These are phyloP conservation scores for Notospermus geniculatus DNA, from an alignment of 1,140 invertebrate species.

Conservation along the genomic window DNA sequence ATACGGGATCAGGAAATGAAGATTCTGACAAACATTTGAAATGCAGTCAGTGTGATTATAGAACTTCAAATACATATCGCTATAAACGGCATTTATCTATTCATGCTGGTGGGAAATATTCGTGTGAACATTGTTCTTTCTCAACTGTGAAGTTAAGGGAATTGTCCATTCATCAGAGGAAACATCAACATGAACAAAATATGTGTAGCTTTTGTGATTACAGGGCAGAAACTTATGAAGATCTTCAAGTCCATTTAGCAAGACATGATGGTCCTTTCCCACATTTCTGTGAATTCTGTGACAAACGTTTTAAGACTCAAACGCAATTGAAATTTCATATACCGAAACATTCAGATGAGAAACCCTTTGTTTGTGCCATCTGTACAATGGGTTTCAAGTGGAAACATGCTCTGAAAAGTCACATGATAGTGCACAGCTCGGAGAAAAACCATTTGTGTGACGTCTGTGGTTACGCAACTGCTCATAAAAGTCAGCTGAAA, in stretches of 20 bases:
- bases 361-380: conserved; percentile 62
- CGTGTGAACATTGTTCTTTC: conserved; percentile 38
- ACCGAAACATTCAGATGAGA: conserved; percentile 60
- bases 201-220: conserved; percentile 59
- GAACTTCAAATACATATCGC: conserved; percentile 14
- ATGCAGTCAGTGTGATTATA: conserved; percentile 26
- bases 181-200: conserved; percentile 56
- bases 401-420: conserved; percentile 60
- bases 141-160: conserved; percentile 32
- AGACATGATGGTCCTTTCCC: conserved; percentile 58
- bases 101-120: conserved; percentile 23
- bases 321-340: conserved; percentile 59
- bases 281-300: conserved; percentile 61
- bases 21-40: background rate
- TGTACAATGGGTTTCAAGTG: conserved; percentile 64
- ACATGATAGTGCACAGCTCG: conserved; percentile 59
- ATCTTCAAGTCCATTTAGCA: conserved; percentile 56
- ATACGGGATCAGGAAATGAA: background rate
- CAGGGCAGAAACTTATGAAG: conserved; percentile 52
- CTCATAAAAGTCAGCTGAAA: conserved; percentile 62
- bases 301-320: conserved; percentile 59
- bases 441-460: conserved; percentile 62
- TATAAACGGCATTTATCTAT: conserved; percentile 18
- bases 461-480: conserved; percentile 62
- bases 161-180: conserved; percentile 47